phyloP scores from a whole-genome alignment of 2,113 vertebrate species.

The Cottus gobio region DNA sequence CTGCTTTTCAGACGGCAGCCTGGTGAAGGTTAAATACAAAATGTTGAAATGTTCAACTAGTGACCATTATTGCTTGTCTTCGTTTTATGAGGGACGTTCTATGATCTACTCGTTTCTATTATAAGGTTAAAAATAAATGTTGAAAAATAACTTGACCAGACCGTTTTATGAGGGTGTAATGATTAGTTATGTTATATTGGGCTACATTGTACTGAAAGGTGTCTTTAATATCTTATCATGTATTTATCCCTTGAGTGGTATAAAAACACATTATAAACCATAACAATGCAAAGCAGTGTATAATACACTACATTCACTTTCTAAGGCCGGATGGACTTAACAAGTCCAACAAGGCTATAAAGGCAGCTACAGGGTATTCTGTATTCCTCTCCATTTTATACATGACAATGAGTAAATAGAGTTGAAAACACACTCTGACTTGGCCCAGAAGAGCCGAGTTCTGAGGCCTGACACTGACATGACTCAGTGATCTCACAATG shows the following conservation, averaged over 20 bases:
- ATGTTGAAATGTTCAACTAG: too few relatives aligned
- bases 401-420: constrained; percentile 1
- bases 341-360: constrained; percentile 22
- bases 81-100: too few relatives aligned
- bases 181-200: background rate
- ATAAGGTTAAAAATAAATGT: background rate
- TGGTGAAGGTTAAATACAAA: constrained; percentile 9
- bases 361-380: background rate
- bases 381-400: constrained; percentile 4
- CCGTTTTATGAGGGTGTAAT: background rate
- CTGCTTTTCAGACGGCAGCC: background rate
- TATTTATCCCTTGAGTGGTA: background rate
- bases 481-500: constrained; percentile 44
- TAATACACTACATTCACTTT: constrained; percentile 15
- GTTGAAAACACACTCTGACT: constrained; percentile 39
- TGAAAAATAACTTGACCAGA: background rate
- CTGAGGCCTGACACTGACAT: constrained; percentile 30
- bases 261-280: background rate
- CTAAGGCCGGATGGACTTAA: background rate
- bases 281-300: background rate
- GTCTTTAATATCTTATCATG: constrained; percentile 1
- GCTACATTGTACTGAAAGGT: constrained; percentile 3
- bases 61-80: too few relatives aligned
- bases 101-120: too few relatives aligned
- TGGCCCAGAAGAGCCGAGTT: constrained; percentile 27